These are phyloP conservation scores for Zalophus californianus DNA, from an alignment of 2,797 vertebrate genomes.

Conservation along the genomic window DNA sequence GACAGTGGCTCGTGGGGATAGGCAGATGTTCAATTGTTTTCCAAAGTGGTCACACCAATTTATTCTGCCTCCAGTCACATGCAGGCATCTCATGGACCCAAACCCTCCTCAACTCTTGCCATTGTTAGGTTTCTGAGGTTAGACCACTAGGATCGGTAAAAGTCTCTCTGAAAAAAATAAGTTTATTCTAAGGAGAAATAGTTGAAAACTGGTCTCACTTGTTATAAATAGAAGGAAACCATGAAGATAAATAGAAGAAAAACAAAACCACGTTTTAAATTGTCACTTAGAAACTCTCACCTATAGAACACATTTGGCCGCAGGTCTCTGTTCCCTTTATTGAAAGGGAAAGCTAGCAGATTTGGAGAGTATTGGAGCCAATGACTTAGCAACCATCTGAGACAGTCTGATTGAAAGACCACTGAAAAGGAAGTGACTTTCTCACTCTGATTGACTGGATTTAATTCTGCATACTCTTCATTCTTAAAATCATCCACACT, in stretches of 20 bases:
- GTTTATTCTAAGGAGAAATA: background rate
- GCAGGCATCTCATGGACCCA: background rate
- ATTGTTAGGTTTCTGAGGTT: background rate
- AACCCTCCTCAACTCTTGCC: background rate
- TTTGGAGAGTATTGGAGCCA: background rate
- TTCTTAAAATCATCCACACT: conserved; percentile 16
- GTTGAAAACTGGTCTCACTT: background rate
- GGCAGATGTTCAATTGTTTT: background rate
- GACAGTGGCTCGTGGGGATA: background rate
- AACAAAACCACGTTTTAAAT: background rate
- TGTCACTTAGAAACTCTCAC: background rate
- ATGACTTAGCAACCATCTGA: background rate
- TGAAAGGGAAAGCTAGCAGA: background rate
- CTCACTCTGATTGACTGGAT: background rate
- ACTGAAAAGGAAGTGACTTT: background rate
- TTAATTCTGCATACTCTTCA: background rate
- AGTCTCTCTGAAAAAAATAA: background rate
- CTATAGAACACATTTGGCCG: background rate
- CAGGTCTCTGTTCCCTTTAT: background rate
- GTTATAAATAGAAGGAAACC: background rate
- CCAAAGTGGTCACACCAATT: background rate
- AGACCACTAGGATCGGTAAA: background rate
- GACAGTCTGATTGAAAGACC: background rate
- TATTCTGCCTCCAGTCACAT: background rate
- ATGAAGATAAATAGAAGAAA: background rate